These are phyloP conservation scores for Gallinago paraguaiae DNA, from an alignment of 2,113 vertebrate species.

Conservation along the genomic window DNA sequence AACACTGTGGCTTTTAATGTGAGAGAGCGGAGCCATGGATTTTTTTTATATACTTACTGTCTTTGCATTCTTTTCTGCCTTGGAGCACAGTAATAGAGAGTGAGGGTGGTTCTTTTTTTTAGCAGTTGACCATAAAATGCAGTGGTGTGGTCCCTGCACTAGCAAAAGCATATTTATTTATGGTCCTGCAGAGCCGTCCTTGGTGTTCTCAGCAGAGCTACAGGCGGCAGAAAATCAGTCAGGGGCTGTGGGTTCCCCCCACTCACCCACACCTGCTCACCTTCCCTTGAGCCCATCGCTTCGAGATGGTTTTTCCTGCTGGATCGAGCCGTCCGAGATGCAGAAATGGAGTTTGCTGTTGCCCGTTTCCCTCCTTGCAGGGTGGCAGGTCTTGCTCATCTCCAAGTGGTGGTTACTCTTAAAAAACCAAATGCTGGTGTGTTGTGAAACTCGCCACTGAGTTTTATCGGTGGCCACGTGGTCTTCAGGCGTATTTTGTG, in stretches of 20 bases:
- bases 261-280: rapidly evolving
- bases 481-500: not conserved
- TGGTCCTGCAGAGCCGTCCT: not conserved
- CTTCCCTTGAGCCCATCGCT: not conserved
- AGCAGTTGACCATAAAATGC: not conserved
- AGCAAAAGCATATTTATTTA: rapidly evolving
- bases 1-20: not conserved
- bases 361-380: not conserved
- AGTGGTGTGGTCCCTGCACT: rapidly evolving
- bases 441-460: not conserved
- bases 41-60: rapidly evolving
- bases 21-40: rapidly evolving
- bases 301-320: not conserved
- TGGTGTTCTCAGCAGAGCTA: not conserved
- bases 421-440: not conserved
- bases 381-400: not conserved
- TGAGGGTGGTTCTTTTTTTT: not conserved
- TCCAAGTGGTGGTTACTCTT: not conserved
- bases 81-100: not conserved
- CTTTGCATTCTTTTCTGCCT: not conserved
- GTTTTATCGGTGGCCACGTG: not conserved
- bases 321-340: not conserved
- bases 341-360: not conserved
- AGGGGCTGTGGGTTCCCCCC: not conserved
- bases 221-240: not conserved